These are phyloP conservation scores for Oryzias curvinotus DNA, from an alignment of 2,113 vertebrate species.

Conservation along the genomic window DNA sequence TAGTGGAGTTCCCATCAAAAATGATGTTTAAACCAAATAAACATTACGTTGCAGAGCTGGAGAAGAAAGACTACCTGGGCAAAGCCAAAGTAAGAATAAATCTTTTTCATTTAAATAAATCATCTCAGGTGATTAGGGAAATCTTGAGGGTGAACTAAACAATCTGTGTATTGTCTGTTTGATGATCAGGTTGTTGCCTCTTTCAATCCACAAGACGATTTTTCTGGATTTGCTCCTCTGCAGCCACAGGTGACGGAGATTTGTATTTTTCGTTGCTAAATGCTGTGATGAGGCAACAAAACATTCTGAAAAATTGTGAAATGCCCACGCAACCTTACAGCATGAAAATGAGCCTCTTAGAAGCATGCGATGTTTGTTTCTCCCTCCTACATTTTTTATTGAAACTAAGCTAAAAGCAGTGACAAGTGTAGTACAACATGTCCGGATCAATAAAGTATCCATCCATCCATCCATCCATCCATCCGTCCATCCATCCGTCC, in stretches of 20 bases:
- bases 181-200: conserved; percentile 88
- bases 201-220: conserved; percentile 86
- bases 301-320: background rate
- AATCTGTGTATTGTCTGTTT: background rate
- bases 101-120: background rate
- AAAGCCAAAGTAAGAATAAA: conserved; percentile 85
- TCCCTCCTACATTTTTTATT: too few species aligned
- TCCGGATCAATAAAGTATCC: too few species aligned
- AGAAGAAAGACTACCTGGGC: conserved; percentile 95
- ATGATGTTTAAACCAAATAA: conserved; percentile 90
- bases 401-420: too few species aligned
- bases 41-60: conserved; percentile 92
- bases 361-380: too few species aligned
- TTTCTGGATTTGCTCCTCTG: conserved; percentile 93
- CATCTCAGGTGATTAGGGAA: too few species aligned
- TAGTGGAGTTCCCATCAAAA: conserved; percentile 78
- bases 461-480: too few species aligned
- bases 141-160: background rate
- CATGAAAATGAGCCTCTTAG: too few species aligned
- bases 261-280: background rate
- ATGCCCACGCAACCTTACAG: background rate
- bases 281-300: background rate
- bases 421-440: too few species aligned
- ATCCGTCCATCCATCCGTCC: too few species aligned
- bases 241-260: conserved; percentile 85